Evolutionary conservation across 1,140 invertebrate genomes (phyloP).

Genomic region (Meloidogyne floridensis): DNA sequence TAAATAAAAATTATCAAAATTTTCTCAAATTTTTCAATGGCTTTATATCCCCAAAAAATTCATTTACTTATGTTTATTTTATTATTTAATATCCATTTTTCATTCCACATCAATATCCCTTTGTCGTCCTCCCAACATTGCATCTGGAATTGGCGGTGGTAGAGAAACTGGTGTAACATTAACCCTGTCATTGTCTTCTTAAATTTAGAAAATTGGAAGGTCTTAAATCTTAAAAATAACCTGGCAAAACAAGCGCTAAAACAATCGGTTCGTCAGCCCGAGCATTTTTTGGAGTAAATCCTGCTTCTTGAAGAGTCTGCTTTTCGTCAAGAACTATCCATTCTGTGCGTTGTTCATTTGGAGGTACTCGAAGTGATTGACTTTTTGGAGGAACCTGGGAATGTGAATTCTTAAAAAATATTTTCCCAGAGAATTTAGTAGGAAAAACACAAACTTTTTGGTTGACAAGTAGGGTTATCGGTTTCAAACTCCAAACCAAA

Average conservation of each 20-base stretch:
- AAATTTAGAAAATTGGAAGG: background rate
- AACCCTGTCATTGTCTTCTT: constrained; percentile 27
- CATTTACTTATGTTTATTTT: background rate
- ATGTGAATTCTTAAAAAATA: too few species aligned
- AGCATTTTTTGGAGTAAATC: constrained; percentile 52
- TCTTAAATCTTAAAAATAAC: constrained; percentile 5
- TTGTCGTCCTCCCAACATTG: constrained; percentile 34
- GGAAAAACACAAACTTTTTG: too few species aligned
- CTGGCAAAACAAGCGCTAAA: constrained; percentile 48
- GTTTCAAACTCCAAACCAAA: too few species aligned
- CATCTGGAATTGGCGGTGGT: constrained; percentile 42
- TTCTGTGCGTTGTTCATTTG: constrained; percentile 35
- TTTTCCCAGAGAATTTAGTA: background rate
- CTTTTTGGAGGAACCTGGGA: constrained; percentile 31
- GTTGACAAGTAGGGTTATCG: too few species aligned
- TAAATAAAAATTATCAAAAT: background rate
- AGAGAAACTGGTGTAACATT: constrained; percentile 31
- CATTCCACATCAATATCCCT: constrained; percentile 22
- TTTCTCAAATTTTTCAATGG: background rate
- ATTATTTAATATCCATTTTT: background rate
- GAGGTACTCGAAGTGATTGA: constrained; percentile 43
- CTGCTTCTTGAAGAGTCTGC: constrained; percentile 43
- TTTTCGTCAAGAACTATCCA: constrained; percentile 50
- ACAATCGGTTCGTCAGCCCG: constrained; percentile 49
- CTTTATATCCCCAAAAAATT: background rate